Evolutionary conservation across 2,888 invertebrate genomes (phyloP), one percentile per base, ranked within the genome.

Genomic region (Morpho helenor): DNA sequence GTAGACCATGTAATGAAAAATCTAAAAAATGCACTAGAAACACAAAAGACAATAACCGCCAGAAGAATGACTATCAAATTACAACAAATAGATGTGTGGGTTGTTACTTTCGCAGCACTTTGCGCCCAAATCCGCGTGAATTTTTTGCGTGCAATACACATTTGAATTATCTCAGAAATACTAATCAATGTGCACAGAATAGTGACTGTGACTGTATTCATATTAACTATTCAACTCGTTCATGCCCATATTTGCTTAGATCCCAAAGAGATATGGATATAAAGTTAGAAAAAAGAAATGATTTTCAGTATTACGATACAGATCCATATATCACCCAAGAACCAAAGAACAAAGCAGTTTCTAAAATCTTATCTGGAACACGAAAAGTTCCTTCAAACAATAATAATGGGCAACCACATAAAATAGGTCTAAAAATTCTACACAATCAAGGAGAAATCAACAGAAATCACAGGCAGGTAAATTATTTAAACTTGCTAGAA

Each of bases 71-170:
- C 54, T 66, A 64, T 52, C 66, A 62, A 31, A 61, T 57, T 43
- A 62, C 61, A 48, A 55, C 40, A 60, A 54, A 66, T 53, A 66
- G 59, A 41, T 49, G 56, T 50, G 64, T 65, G 7, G 49, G 63
- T 59, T 54, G 44, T 51, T 48, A 52, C 56, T 46, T 8, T 63
- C 23, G 43, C 52, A 53, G 45, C 61, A 44, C 56, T n/a, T 40
- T 52, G 49, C 56, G 57, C 45, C 44, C 65, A 16, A 51, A 42
- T 45, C 47, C 52, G 39, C 60, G 50, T 16, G 61, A 73, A 3
- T 23, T 66, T 10, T 84, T 84, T 55, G 61, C 71, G 8, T 82
- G 78, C 68, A 73, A 69, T 60, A 68, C 66, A 44, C 66, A 68
- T 23, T 66, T 62, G 45, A 63, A 65, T 10, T 70, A 67, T n/a